Evolutionary conservation across 2,797 vertebrate species (phyloP).

Genomic region (Sebastes variabilis): DNA sequence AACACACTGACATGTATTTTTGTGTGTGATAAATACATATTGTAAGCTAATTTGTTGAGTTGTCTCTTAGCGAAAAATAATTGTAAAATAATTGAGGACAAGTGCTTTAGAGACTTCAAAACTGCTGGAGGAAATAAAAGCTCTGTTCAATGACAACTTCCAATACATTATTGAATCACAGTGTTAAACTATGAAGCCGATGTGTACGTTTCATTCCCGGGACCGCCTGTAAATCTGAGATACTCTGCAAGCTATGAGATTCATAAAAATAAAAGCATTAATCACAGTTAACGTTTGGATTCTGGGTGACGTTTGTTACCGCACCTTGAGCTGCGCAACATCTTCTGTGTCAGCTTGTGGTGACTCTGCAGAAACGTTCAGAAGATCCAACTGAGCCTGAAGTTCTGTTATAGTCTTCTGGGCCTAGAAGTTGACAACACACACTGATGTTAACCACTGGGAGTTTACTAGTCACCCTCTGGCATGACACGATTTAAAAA

Average conservation of each 20-base stretch:
- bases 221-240: not conserved
- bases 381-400: slow-evolving; percentile 89
- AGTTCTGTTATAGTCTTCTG: slow-evolving; percentile 83
- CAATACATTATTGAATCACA: not conserved
- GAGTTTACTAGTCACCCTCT: not conserved
- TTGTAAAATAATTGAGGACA: not conserved
- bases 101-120: not conserved
- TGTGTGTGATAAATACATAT: no score
- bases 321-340: slow-evolving; percentile 87
- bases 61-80: no score
- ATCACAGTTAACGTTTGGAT: not conserved
- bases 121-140: not conserved
- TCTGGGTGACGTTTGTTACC: not conserved
- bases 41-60: no score
- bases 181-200: not conserved
- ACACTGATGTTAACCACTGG: not conserved
- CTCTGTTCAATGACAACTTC: not conserved
- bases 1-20: no score
- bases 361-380: slow-evolving; percentile 76
- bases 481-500: not conserved
- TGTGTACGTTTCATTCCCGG: not conserved
- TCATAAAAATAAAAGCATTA: not conserved
- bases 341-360: slow-evolving; percentile 80
- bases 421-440: slow-evolving; percentile 74
- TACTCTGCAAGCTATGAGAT: not conserved